Conservation (phyloP, 2,888 invertebrate genomes). For the Papilio elwesi region DNA sequence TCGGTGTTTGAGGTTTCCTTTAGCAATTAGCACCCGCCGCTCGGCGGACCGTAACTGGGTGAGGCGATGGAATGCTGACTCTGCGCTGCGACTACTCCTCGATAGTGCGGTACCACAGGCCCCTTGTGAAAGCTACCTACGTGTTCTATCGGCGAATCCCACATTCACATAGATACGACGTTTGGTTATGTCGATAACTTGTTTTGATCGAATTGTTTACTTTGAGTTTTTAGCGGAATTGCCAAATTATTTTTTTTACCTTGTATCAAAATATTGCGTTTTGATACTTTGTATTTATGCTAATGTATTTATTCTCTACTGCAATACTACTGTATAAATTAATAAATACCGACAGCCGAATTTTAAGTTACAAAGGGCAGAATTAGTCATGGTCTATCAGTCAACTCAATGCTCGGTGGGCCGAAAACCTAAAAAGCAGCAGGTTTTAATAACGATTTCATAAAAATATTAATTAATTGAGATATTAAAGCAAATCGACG, state of each 20-base stretch:
- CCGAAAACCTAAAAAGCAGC: no score
- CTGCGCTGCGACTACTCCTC: constrained; percentile 45
- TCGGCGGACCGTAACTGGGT: constrained; percentile 82
- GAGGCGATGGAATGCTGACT: constrained; percentile 58
- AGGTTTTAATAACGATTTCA: no score
- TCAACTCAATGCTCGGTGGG: no score
- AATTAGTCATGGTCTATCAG: no score
- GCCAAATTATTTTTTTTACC: background rate
- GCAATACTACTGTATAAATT: no score
- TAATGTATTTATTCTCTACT: no score
- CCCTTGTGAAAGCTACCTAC: constrained; percentile 43
- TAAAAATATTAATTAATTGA: no score
- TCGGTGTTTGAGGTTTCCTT: constrained; percentile 84
- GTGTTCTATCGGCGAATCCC: constrained; percentile 7
- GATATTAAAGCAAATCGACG: no score
- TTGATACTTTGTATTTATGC: background rate
- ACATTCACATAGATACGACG: background rate
- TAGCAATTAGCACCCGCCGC: constrained; percentile 83
- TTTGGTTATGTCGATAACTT: background rate
- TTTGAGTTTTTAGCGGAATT: background rate
- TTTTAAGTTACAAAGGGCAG: no score
- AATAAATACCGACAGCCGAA: no score
- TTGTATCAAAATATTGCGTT: background rate
- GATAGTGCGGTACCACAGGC: background rate
- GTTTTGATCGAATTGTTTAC: background rate